Base-by-base conservation (phyloP, 2,888 invertebrate genomes). In the Agrochola lota region DNA sequence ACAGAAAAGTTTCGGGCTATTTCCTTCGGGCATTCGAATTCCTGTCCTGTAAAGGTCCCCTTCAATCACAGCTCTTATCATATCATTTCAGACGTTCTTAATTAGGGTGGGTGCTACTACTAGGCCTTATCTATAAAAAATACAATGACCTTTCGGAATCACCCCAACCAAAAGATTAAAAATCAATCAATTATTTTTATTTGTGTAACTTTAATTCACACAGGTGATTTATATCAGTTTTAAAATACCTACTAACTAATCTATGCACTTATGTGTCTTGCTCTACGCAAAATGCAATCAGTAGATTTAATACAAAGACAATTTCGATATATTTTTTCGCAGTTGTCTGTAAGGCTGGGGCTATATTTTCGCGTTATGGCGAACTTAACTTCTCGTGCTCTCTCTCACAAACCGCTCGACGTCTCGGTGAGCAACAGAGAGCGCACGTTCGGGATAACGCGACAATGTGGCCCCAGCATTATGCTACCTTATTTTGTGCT, bases 91-190 rank as follows among this genome's bases (percentile, higher is more conserved):
- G 64, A 78, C 49, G 35, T 35, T 60, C 23, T 15, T 64, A 83
- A 80, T 78, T 55, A 40, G 23, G 67, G 49, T 77, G 55, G n/a
- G 40, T 68, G 62, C 23, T 17, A 63, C 55, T 59, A 30, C 40
- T 23, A 57, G 11, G 23, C n/a, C 15, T 83, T 76, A 83, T 79
- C 83, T 63, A n/a, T 59, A 30, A 77, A 77, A 67, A 49, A 68
- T 68, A 57, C 46, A 83, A 67, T 57, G 67, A 83, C 83, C 78
- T 83, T 68, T 77, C 9, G 17, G 23, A 68, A 46, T 23, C 57
- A 77, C 40, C 59, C 66, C 17, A 15, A 1, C 17, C 8, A 20
- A 20, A 63, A 68, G 62, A 77, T 68, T 49, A 57, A 59, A 68
- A 68, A 68, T 43, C 40, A 77, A 77, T 68, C 12, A 57, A 76